A percentile compares a stretch with the other conserved stretches of the same genome.
Conservation (phyloP, 2,113 vertebrate species). For the Mixornis gularis region DNA sequence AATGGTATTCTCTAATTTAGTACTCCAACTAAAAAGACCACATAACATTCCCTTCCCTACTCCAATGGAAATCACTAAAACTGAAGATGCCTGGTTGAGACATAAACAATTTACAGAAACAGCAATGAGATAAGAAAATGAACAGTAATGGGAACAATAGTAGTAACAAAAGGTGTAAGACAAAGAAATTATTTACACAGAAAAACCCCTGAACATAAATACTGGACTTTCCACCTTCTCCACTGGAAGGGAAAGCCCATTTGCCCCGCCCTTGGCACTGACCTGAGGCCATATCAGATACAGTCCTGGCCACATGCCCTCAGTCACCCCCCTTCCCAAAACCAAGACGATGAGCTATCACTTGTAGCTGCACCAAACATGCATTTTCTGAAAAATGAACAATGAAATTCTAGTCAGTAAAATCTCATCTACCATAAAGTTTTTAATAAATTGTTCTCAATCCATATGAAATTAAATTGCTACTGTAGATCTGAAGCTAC, state of each 20-base stretch:
- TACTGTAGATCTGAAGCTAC: background rate
- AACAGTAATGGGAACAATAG: background rate
- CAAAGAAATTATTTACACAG: background rate
- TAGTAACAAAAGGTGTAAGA: background rate
- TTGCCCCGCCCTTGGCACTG: rapidly evolving
- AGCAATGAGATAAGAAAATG: background rate
- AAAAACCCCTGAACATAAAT: background rate
- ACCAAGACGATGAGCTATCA: background rate
- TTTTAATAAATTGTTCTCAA: background rate
- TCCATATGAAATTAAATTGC: background rate
- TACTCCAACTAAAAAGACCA: background rate
- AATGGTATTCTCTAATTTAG: background rate
- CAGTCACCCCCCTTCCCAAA: background rate
- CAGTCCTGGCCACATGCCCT: rapidly evolving
- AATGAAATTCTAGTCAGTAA: background rate
- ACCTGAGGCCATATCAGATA: background rate
- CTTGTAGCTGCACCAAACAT: rapidly evolving
- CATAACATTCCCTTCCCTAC: background rate
- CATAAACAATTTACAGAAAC: background rate
- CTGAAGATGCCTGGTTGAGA: background rate
- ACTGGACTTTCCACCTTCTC: background rate
- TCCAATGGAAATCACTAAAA: background rate
- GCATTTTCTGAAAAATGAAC: background rate
- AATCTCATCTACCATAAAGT: background rate
- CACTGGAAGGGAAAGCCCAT: background rate